phyloP scores from a whole-genome alignment of 2,888 invertebrate species.

The Lottia scabra region DNA sequence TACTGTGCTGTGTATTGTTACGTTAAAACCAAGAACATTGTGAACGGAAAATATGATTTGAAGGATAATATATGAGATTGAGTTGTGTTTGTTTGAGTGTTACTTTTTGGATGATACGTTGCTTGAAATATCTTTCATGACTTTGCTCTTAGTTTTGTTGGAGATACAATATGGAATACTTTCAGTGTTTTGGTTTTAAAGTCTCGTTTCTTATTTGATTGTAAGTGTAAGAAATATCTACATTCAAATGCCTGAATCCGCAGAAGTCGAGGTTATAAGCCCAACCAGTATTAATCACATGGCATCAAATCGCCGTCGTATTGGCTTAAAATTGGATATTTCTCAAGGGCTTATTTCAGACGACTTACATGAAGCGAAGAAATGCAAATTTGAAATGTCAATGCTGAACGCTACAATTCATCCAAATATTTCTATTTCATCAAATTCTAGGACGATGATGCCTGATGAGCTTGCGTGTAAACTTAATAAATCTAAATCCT shows the following conservation, averaged over 20 bases:
- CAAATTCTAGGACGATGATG: slow-evolving; percentile 39
- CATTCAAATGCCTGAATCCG: slow-evolving; percentile 57
- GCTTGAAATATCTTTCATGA: no score
- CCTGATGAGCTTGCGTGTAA: slow-evolving; percentile 49
- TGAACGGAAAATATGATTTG: no score
- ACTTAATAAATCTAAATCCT: slow-evolving; percentile 45
- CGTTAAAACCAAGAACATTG: no score
- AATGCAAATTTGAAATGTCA: slow-evolving; percentile 45
- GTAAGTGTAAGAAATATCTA: not conserved
- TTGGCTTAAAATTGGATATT: slow-evolving; percentile 42
- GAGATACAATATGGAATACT: no score
- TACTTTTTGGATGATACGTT: no score
- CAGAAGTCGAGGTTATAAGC: slow-evolving; percentile 53
- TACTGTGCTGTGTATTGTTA: no score
- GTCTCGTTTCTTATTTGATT: no score
- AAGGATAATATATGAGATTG: no score
- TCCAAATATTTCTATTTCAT: not conserved
- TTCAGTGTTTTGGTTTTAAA: no score
- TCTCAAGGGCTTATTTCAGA: slow-evolving; percentile 17
- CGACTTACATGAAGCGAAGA: slow-evolving; percentile 40
- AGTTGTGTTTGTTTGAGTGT: no score
- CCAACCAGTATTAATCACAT: slow-evolving; percentile 40
- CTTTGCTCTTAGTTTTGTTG: no score
- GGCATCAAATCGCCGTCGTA: slow-evolving; percentile 27
- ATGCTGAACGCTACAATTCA: not conserved